Evolutionary conservation across 2,113 vertebrate species (phyloP), one percentile per base, ranked within the genome.

Genomic region (Ophthalmolycus amberensis): DNA sequence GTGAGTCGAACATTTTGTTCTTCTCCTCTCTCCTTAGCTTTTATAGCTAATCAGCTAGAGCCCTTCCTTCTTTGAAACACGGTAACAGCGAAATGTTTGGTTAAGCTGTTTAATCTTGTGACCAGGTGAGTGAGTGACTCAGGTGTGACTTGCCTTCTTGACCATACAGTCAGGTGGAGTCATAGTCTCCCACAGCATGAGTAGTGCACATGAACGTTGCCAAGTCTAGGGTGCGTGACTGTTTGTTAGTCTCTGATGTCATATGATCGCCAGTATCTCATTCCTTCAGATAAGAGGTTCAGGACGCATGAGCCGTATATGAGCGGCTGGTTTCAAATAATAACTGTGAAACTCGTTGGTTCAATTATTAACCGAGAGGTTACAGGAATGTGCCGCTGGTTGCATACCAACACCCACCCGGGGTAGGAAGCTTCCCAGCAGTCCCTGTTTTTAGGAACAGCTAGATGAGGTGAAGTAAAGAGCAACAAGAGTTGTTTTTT

Each of bases 351-450:
- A 74, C 64, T 34, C n/a, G 71, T 37, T 64, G 77, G 90, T 82
- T 92, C 16, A 79, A 92, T 92, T 38, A 92, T 94, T 92, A 92
- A 91, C 91, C 14, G 70, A 27, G n/a, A 34, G 48, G 64, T 42
- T 5, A 60, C 16, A 56, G 79, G 85, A 91, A 90, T 90, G 86
- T 50, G 29, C 59, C 1, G 3, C 44, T 68, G 68, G 48, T 29
- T 52, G 66, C 75, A 79, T 85, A 86, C 76, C 71, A 40, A 52
- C 52, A 50, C 59, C 66, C 10, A 37, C 27, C 29, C 40, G 66
- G 0, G 9, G 12, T 5, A 37, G 5, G 48, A 80, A 29, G 71
- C 16, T 38, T 48, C 56, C 5, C 42, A 44, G 71, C 18, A 50
- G 52, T 8, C 18, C 22, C 2, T 34, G 66, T 75, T 77, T 18